Evolutionary conservation across 2,113 vertebrate genomes (phyloP), one percentile per base, ranked within the genome.

Genomic region (Geococcyx californianus): DNA sequence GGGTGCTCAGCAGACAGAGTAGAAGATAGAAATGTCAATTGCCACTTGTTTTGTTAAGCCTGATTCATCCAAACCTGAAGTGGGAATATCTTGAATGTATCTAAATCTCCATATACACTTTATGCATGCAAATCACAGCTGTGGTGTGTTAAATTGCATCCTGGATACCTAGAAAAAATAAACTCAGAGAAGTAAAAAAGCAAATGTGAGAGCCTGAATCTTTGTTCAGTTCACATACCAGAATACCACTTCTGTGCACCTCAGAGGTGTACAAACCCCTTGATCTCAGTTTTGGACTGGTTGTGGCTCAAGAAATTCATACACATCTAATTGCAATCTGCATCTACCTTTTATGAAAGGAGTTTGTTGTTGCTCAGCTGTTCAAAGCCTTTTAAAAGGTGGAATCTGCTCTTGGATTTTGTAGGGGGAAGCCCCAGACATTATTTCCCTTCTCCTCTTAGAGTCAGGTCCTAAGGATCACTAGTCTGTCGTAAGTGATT

Each of bases 11-110:
- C 83, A 96, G 91, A 70, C 68, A 63, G 86, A 92, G 76, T 10
- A 63, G 55, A 69, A 81, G 90, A 47, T 58, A 84, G 77, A 95
- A 97, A 95, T 95, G 93, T 95, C 94, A 89, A 95, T 93, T 76
- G 93, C 81, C 94, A 95, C 94, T 96, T 94, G 93, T 91, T 77
- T 93, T 34, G 19, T 49, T 84, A 59, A 68, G 44, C 84, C 73
- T 72, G 76, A 66, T 66, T 60, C 89, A 78, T 82, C 74, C 75
- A 73, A 10, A 42, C 40, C 78, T 93, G 74, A 85, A 95, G 91
- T 85, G 93, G 87, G 75, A 94, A 51, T 76, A 47, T 74, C 82
- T 51, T 17, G 26, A 70, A 58, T 5, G 62, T 56, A n/a, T 75
- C 93, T 82, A 1, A 44, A 55, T n/a, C 81, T 79, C 87, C 62